Base-by-base conservation (phyloP, 2,113 vertebrate species). In the Bungarus multicinctus region DNA sequence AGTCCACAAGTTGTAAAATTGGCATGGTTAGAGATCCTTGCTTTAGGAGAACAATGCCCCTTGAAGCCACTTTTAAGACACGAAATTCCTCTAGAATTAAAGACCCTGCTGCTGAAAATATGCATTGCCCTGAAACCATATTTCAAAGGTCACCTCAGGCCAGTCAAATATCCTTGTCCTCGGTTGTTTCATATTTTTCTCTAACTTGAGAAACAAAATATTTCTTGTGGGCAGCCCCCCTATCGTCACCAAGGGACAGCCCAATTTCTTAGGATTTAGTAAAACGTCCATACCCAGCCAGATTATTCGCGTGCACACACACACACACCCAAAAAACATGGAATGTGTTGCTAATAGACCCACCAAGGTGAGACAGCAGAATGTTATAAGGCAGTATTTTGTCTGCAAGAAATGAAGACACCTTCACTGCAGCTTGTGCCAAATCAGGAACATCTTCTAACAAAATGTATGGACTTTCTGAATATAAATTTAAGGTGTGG, bases 261-360 rank as follows among this genome's bases (percentile, higher is more conserved):
- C 94, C 93, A 90, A 22, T 69, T 93, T 93, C 86, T 53, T 93
- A 89, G 53, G 50, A 69, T 74, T 90, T 47, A 45, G 89, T 87
- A 89, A 90, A 50, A 86, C 91, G 88, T 86, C 74, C 74, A 54
- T 47, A 25, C 64, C 20, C 52, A 39, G n/a, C 30, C 30, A 87
- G 81, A 90, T 74, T 87, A 58, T 90, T 86, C 69, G 30, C 69
- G 30, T 23, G 7, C 57, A 18, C 64, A 93, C 90, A n/a, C n/a
- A n/a, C n/a, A n/a, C n/a, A n/a, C n/a, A n/a, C n/a, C n/a, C n/a
- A n/a, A n/a, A n/a, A n/a, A n/a, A 93, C 69, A 39, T 81, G 69
- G 34, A 45, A 94, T 39, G 86, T 9, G 89, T 91, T 87, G 85
- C 86, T 81, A 91, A 94, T 90, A 87, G 25, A 89, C 91, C 89